Evolutionary conservation across 1,140 invertebrate species (phyloP).

Genomic region (Cydia pomonella): DNA sequence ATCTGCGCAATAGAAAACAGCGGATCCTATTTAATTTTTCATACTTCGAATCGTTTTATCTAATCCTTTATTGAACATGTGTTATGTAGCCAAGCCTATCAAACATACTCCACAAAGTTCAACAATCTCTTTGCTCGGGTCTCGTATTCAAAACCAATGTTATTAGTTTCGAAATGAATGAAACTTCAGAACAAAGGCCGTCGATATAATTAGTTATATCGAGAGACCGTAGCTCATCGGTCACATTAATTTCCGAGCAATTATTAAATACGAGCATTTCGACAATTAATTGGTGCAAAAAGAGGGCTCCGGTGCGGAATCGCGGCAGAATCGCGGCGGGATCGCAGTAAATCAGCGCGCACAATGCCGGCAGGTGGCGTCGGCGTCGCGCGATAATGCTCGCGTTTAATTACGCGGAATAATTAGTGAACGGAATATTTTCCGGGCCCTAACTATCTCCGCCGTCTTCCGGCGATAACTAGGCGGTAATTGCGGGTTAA

Average conservation of each 20-base stretch:
- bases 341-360: constrained; percentile 76
- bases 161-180: constrained; percentile 29
- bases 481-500: constrained; percentile 80
- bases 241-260: constrained; percentile 74
- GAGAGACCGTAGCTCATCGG: constrained; percentile 45
- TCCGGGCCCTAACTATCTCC: constrained; percentile 79
- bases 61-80: background rate
- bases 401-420: constrained; percentile 80
- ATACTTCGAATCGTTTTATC: background rate
- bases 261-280: constrained; percentile 76
- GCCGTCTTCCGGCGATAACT: constrained; percentile 79
- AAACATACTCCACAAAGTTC: constrained; percentile 20
- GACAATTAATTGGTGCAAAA: constrained; percentile 79
- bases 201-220: constrained; percentile 32
- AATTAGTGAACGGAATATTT: constrained; percentile 80
- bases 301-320: constrained; percentile 67
- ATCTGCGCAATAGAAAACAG: background rate
- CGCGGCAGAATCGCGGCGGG: constrained; percentile 70
- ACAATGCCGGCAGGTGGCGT: constrained; percentile 77
- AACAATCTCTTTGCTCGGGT: constrained; percentile 13
- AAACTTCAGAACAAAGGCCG: constrained; percentile 30
- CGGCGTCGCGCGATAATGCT: constrained; percentile 74
- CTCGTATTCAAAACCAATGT: constrained; percentile 23
- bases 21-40: background rate
- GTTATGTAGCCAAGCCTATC: constrained; percentile 12